Percentiles rank a stretch among this genome's conserved stretches.
phyloP scores from a whole-genome alignment of 2,113 vertebrate species.

The Gobio gobio region DNA sequence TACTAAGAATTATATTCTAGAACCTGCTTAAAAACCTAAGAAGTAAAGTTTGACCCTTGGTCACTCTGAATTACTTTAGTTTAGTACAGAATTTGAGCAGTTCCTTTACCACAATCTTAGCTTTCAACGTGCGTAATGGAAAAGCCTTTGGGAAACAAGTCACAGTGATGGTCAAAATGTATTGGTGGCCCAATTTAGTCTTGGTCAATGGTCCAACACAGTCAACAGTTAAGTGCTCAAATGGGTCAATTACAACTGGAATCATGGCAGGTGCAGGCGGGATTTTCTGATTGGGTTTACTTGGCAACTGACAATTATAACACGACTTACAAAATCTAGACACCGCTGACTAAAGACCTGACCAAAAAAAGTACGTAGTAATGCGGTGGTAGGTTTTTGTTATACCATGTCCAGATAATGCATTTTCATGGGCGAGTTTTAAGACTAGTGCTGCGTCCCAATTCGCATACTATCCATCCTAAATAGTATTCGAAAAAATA shows the following conservation, averaged over 20 bases:
- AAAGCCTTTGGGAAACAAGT: background rate
- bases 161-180: background rate
- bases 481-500: too few relatives aligned
- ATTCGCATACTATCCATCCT: too few relatives aligned
- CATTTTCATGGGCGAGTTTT: background rate
- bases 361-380: background rate
- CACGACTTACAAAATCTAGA: background rate
- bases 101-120: background rate
- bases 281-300: too few relatives aligned
- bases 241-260: too few relatives aligned
- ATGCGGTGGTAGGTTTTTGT: background rate
- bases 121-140: background rate
- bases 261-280: too few relatives aligned
- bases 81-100: background rate
- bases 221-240: background rate
- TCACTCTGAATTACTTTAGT: background rate
- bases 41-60: background rate
- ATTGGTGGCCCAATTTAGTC: background rate
- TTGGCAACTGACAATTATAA: background rate
- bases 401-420: background rate
- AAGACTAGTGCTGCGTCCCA: too few relatives aligned
- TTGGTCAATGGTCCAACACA: background rate
- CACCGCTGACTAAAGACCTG: background rate
- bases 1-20: too few relatives aligned
- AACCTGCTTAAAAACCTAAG: background rate